Percentiles rank a stretch among this genome's conserved stretches.
Conservation (phyloP, 2,113 vertebrate genomes). For the Coturnix japonica region DNA sequence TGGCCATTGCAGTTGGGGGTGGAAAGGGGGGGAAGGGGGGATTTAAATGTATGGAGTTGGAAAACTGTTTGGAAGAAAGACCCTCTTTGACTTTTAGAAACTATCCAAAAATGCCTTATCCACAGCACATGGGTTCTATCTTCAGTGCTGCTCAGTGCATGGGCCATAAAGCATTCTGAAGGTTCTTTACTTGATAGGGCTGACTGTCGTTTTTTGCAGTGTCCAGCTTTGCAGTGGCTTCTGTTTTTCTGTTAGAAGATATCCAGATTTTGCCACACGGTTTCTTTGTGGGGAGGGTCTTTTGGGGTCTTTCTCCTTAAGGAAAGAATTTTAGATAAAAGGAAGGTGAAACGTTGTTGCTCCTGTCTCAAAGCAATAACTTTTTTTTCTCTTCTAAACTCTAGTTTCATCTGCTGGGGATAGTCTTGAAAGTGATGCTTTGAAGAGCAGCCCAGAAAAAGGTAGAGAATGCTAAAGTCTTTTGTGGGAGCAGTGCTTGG, state of each 20-base stretch:
- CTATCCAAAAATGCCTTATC: neutral
- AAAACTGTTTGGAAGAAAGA: neutral
- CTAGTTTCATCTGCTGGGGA: constrained; percentile 74
- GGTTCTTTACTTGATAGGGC: neutral
- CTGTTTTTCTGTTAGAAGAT: neutral
- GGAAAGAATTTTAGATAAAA: neutral
- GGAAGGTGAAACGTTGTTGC: neutral
- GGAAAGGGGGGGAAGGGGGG: neutral
- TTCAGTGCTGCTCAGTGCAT: neutral
- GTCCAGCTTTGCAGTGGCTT: neutral
- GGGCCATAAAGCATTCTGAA: fast-evolving
- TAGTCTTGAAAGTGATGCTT: constrained; percentile 78
- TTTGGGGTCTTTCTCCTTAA: neutral
- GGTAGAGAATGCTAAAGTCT: constrained; percentile 75
- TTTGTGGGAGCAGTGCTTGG: neutral
- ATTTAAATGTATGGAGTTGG: neutral
- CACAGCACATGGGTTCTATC: neutral
- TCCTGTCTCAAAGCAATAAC: neutral
- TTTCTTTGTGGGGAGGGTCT: neutral
- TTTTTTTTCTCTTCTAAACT: neutral
- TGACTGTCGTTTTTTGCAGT: neutral
- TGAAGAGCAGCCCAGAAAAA: constrained; percentile 88
- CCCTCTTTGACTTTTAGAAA: neutral
- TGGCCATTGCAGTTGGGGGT: neutral
- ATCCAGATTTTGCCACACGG: neutral